phyloP scores from a whole-genome alignment of 2,113 vertebrate genomes.

The Buteo buteo region DNA sequence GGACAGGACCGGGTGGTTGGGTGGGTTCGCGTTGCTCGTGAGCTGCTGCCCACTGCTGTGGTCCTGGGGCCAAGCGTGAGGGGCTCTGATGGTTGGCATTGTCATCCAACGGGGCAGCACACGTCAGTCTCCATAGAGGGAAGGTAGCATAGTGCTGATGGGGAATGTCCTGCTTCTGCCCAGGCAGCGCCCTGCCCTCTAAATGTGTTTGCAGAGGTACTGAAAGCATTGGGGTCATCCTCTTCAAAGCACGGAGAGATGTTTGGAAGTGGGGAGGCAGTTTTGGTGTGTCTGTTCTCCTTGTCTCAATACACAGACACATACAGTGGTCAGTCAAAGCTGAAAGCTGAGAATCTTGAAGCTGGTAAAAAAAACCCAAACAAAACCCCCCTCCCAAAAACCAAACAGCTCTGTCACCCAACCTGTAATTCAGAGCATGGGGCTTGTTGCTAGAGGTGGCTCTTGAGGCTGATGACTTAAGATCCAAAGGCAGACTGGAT shows the following conservation, averaged over 20 bases:
- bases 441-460: not conserved
- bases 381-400: too few species aligned
- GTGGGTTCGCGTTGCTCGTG: not conserved
- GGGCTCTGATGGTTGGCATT: not conserved
- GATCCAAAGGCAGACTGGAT: not conserved
- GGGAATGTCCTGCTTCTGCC: rapidly evolving
- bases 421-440: not conserved
- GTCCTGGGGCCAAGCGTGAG: not conserved
- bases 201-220: not conserved
- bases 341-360: not conserved
- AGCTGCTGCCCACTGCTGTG: not conserved
- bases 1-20: not conserved
- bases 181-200: not conserved
- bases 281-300: not conserved
- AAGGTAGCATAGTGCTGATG: not conserved
- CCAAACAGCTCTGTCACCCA: not conserved
- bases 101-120: not conserved
- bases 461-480: not conserved
- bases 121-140: not conserved
- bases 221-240: not conserved
- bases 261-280: not conserved
- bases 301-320: not conserved
- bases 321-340: not conserved
- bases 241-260: not conserved
- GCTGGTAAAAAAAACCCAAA: not conserved